Evolutionary conservation across 1,140 invertebrate species (phyloP).

Genomic region (Micrasema longulum): DNA sequence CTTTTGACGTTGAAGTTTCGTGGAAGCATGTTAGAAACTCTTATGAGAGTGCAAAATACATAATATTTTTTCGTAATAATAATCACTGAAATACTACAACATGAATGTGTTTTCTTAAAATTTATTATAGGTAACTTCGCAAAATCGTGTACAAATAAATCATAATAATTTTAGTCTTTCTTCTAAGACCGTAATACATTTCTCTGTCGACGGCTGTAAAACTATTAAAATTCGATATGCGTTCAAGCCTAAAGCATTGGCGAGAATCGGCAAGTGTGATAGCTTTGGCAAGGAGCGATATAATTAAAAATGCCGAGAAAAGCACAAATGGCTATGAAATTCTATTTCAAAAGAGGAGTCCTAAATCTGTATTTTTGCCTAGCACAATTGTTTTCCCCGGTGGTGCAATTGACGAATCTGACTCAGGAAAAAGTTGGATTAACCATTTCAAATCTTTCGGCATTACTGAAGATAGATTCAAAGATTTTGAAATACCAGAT

Average conservation of each 20-base stretch:
- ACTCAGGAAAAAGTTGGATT: constrained; percentile 79
- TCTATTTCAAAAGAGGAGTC: constrained; percentile 75
- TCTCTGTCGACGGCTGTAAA: too few species aligned
- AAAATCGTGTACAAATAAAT: too few species aligned
- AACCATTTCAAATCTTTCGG: constrained; percentile 73
- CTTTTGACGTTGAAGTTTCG: too few species aligned
- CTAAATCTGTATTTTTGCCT: constrained; percentile 75
- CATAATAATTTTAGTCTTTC: too few species aligned
- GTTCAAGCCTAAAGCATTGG: constrained; percentile 55
- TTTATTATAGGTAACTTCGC: too few species aligned
- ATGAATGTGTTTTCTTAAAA: too few species aligned
- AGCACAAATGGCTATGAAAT: constrained; percentile 73
- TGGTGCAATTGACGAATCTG: constrained; percentile 75
- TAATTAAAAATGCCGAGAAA: constrained; percentile 48
- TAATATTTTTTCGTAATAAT: too few species aligned
- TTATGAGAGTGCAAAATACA: too few species aligned
- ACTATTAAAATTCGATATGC: too few species aligned
- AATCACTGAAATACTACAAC: too few species aligned
- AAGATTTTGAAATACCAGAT: constrained; percentile 58
- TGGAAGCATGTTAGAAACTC: too few species aligned
- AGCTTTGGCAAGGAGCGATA: constrained; percentile 56
- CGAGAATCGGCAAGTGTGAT: constrained; percentile 64
- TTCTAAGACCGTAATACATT: too few species aligned
- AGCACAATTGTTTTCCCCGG: constrained; percentile 86
- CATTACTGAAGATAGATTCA: constrained; percentile 66